Base-by-base conservation (phyloP, 2,797 vertebrate genomes). In the Miichthys miiuy region DNA sequence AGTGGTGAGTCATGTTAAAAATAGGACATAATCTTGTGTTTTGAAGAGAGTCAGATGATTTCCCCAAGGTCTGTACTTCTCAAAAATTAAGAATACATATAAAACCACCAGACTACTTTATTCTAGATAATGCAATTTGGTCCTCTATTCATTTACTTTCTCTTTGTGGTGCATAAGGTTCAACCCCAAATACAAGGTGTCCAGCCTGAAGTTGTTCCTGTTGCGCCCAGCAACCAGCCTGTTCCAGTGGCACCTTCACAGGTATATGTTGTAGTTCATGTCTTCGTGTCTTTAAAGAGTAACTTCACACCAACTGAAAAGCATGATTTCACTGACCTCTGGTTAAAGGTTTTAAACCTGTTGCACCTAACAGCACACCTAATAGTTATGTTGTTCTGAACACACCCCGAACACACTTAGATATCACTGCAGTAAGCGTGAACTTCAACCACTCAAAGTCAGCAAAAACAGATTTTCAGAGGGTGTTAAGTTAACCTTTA, bases 1-100 rank as follows among this genome's bases (percentile, higher is more conserved):
- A 83, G 90, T 87, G 95, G 98, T 99, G 94, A 97, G 97, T 89
- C 60, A 52, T 77, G 95, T 79, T 67, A 51, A 62, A 70, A 73
- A 76, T 6, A 5, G 7, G 8, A 38, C 16, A 13, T 14, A 21
- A 41, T 48, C 6, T 27, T 52, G 6, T 60, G 17, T 80, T 11
- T 58, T 69, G 21, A 60, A 54, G 38, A 47, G 5, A 68, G 41
- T 62, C 14, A 16, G 17, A 56, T 58, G 3, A 21, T 64, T 34
- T 68, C 4, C 9, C 14, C 3, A 0, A 54, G 7, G 25, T 7
- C 5, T 71, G 17, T 44, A 46, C 1, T 14, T 4, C 20, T 62
- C 5, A 23, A 0, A 63, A 63, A 47, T 56, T 11, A 11, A n/a
- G 17, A 30, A 8, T 54, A 23, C 6, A 17, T 34, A 34, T 17